Percentiles rank a stretch among this genome's conserved stretches.
Evolutionary conservation across 2,888 invertebrate genomes (phyloP).

Genomic region (Ophion ellenae): DNA sequence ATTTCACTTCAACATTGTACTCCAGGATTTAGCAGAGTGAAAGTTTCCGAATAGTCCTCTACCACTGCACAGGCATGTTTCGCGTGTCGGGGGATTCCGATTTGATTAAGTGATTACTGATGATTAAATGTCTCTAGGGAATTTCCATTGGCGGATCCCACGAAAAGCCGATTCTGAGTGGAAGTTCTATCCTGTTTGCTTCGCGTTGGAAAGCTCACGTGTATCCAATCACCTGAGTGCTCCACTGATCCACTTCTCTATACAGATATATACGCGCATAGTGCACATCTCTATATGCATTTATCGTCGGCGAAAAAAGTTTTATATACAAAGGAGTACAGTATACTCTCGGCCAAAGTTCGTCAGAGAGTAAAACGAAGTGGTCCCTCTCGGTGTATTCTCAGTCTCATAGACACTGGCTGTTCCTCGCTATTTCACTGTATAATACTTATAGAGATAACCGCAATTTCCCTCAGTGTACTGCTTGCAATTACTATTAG

Average conservation of each 20-base stretch:
- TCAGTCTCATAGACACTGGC: slow-evolving; percentile 28
- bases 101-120: slow-evolving; percentile 26
- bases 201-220: slow-evolving; percentile 50
- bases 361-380: slow-evolving; percentile 40
- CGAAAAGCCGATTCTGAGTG: slow-evolving; percentile 36
- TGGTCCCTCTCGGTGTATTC: slow-evolving; percentile 29
- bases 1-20: not conserved
- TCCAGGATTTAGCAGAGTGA: not conserved
- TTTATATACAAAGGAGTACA: slow-evolving; percentile 12
- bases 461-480: slow-evolving; percentile 28
- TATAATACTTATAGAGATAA: not conserved
- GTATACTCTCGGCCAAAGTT: slow-evolving; percentile 37
- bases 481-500: not conserved
- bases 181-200: slow-evolving; percentile 37
- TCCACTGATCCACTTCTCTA: slow-evolving; percentile 29
- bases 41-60: not conserved
- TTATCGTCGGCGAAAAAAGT: not conserved
- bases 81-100: not conserved
- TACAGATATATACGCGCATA: slow-evolving; percentile 8
- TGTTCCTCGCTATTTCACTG: slow-evolving; percentile 10
- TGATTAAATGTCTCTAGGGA: slow-evolving; percentile 25
- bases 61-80: not conserved
- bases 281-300: not conserved
- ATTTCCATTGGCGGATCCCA: not conserved
- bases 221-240: slow-evolving; percentile 69